Conservation (phyloP, 2,797 vertebrate genomes). For the Hyperoplus lanceolatus region DNA sequence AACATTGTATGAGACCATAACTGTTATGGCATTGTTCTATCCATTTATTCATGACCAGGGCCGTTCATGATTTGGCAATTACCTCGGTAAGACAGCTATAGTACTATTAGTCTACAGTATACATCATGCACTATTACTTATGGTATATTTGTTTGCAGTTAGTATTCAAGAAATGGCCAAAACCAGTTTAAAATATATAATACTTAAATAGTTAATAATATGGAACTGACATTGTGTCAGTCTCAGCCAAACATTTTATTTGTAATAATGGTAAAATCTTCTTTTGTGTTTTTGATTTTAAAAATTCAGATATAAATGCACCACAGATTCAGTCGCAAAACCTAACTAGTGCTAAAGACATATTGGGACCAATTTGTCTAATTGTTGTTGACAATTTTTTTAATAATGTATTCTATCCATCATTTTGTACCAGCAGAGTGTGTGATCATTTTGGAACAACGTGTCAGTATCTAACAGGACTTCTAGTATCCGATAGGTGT, state of each 20-base stretch:
- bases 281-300: neutral
- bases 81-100: too few relatives aligned
- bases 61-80: neutral
- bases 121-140: neutral
- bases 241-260: neutral
- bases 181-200: neutral
- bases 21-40: neutral
- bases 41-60: neutral
- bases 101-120: neutral
- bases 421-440: neutral
- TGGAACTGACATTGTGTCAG: neutral
- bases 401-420: neutral
- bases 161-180: neutral
- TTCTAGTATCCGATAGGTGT: constrained; percentile 17
- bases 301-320: neutral
- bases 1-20: neutral
- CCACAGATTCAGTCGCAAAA: neutral
- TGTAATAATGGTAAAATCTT: neutral
- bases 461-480: neutral
- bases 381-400: neutral
- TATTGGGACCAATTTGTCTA: neutral
- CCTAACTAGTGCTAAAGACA: too few relatives aligned
- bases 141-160: neutral
- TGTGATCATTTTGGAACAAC: neutral
- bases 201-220: neutral